Evolutionary conservation across 2,888 invertebrate genomes (phyloP).

Genomic region (Acrobasis suavella): DNA sequence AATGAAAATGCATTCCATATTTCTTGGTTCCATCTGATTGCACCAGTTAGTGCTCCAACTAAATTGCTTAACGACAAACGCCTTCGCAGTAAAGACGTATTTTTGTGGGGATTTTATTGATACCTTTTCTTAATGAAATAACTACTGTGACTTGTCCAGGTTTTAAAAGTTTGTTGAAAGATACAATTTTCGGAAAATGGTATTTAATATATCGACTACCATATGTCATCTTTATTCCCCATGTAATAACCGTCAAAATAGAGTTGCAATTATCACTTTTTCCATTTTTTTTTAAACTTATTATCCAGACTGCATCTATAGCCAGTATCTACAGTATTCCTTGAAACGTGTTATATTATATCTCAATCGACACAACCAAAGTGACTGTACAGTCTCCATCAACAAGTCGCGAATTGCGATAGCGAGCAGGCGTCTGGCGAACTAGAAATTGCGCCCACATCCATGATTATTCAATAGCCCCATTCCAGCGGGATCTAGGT

Average conservation of each 20-base stretch:
- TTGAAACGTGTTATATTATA: too few species aligned
- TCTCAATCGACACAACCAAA: not conserved
- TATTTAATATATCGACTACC: too few species aligned
- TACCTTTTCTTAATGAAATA: not conserved
- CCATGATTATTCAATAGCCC: slow-evolving; percentile 77
- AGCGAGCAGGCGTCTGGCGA: slow-evolving; percentile 30
- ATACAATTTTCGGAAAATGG: too few species aligned
- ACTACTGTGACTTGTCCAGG: not conserved
- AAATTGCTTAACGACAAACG: slow-evolving; percentile 31
- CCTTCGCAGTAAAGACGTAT: slow-evolving; percentile 28
- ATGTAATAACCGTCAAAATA: too few species aligned
- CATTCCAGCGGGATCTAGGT: slow-evolving; percentile 60
- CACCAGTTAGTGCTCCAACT: slow-evolving; percentile 6
- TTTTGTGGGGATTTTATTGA: not conserved
- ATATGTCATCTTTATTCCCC: too few species aligned
- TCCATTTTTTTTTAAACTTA: too few species aligned
- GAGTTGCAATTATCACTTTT: too few species aligned
- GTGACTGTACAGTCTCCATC: not conserved
- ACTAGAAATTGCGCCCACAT: slow-evolving; percentile 61
- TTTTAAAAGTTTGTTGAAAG: too few species aligned
- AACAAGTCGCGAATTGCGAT: slow-evolving; percentile 6
- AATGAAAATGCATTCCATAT: slow-evolving; percentile 12
- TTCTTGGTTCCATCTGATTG: slow-evolving; percentile 11
- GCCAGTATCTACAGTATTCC: too few species aligned
- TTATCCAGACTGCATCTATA: too few species aligned